These are phyloP conservation scores for Stictocephala bisonia DNA, from an alignment of 2,888 invertebrate genomes.

Conservation along the genomic window DNA sequence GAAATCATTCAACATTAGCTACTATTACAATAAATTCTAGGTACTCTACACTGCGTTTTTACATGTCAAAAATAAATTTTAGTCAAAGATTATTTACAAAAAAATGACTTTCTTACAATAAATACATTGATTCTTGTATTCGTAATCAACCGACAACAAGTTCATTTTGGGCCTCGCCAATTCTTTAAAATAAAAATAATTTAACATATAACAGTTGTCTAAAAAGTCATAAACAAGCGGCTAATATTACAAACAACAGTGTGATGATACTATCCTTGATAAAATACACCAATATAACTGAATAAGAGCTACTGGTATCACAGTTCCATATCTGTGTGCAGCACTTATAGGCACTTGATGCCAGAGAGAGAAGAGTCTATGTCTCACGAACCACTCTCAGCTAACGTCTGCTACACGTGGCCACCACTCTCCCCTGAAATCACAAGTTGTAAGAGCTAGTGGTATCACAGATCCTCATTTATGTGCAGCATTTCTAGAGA, in stretches of 20 bases:
- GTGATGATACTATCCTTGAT: slow-evolving; percentile 46
- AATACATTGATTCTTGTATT: slow-evolving; percentile 39
- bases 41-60: slow-evolving; percentile 48
- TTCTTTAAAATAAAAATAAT: slow-evolving; percentile 42
- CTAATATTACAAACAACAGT: slow-evolving; percentile 42
- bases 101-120: slow-evolving; percentile 47
- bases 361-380: slow-evolving; percentile 42
- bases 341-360: slow-evolving; percentile 47
- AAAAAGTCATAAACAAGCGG: slow-evolving; percentile 38
- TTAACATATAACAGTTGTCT: slow-evolving; percentile 36
- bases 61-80: slow-evolving; percentile 56
- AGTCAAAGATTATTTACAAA: slow-evolving; percentile 46
- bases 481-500: too few relatives aligned
- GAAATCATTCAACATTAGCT: slow-evolving; percentile 42
- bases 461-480: too few relatives aligned
- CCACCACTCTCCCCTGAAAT: slow-evolving; percentile 40
- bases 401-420: slow-evolving; percentile 47
- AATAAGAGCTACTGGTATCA: slow-evolving; percentile 47
- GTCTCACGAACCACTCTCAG: slow-evolving; percentile 47
- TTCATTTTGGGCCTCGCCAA: slow-evolving; percentile 14
- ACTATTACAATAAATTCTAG: slow-evolving; percentile 41
- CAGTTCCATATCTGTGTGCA: slow-evolving; percentile 46
- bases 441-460: slow-evolving; percentile 18
- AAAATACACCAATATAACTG: slow-evolving; percentile 45
- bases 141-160: slow-evolving; percentile 30